Percentiles rank a stretch among this genome's conserved stretches.
These are phyloP conservation scores for Patella caerulea DNA, from an alignment of 2,888 invertebrate genomes.

Conservation along the genomic window DNA sequence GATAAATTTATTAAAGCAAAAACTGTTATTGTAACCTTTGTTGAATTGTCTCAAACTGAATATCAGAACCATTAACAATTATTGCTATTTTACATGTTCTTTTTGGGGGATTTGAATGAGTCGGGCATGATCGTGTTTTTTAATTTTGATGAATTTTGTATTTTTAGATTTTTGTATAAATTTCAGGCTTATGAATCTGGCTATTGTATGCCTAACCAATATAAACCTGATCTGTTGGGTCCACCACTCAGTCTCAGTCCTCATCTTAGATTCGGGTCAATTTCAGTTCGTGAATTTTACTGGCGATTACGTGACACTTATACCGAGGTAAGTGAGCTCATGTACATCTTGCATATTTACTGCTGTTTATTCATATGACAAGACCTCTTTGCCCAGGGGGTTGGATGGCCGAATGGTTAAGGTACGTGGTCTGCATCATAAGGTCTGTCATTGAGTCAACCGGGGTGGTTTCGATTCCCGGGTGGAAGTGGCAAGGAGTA, in stretches of 20 bases:
- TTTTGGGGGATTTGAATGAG: neutral
- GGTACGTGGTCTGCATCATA: no score
- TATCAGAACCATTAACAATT: no score
- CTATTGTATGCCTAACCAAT: slow-evolving; percentile 80
- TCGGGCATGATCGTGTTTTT: neutral
- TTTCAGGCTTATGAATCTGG: slow-evolving; percentile 73
- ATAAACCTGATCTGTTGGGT: slow-evolving; percentile 79
- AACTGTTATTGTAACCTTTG: no score
- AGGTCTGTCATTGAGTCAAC: no score
- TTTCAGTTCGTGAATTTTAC: slow-evolving; percentile 81
- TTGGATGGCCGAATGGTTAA: no score
- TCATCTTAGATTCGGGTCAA: slow-evolving; percentile 81
- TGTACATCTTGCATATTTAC: no score
- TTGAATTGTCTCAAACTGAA: no score
- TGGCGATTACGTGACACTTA: slow-evolving; percentile 81
- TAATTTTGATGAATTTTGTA: neutral
- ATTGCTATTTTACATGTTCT: neutral
- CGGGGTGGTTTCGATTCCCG: no score
- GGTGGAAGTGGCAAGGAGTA: no score
- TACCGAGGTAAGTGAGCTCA: slow-evolving; percentile 71
- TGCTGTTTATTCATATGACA: no score
- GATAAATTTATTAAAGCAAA: no score
- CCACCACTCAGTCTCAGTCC: slow-evolving; percentile 81
- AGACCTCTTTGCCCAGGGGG: no score
- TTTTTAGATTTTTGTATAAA: neutral